These are phyloP conservation scores for Agrochola litura DNA, from an alignment of 2,888 invertebrate species.

Conservation along the genomic window DNA sequence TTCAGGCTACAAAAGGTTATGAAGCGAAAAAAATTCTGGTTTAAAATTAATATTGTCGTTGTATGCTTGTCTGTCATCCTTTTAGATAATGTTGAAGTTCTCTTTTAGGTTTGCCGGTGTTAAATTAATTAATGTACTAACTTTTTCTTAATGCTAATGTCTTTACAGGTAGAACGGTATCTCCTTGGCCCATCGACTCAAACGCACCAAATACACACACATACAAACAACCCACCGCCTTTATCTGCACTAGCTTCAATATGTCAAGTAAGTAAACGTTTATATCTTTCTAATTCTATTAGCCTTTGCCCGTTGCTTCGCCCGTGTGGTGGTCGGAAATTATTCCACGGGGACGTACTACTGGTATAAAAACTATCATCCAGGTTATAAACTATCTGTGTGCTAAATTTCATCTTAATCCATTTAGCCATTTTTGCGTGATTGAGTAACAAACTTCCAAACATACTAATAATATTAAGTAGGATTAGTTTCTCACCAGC, in stretches of 20 bases:
- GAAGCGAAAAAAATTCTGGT: not conserved
- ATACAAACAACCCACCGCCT: constrained; percentile 81
- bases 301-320: too few relatives aligned
- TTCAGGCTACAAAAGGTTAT: not conserved
- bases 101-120: not conserved
- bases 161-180: constrained; percentile 85
- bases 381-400: too few relatives aligned
- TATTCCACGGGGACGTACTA: too few relatives aligned
- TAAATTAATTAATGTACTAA: not conserved
- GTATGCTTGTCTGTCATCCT: not conserved
- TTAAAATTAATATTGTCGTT: not conserved
- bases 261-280: constrained; percentile 80
- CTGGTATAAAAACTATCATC: too few relatives aligned
- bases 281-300: not conserved
- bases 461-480: too few relatives aligned
- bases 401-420: too few relatives aligned
- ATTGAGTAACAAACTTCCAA: too few relatives aligned
- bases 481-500: too few relatives aligned
- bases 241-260: constrained; percentile 85
- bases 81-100: not conserved
- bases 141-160: constrained; percentile 6
- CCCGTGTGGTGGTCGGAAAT: too few relatives aligned
- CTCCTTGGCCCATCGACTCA: constrained; percentile 86
- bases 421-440: too few relatives aligned
- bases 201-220: constrained; percentile 74